Base-by-base conservation (phyloP, 64 coral and sea anemone species). In the Trachythela sp. region DNA sequence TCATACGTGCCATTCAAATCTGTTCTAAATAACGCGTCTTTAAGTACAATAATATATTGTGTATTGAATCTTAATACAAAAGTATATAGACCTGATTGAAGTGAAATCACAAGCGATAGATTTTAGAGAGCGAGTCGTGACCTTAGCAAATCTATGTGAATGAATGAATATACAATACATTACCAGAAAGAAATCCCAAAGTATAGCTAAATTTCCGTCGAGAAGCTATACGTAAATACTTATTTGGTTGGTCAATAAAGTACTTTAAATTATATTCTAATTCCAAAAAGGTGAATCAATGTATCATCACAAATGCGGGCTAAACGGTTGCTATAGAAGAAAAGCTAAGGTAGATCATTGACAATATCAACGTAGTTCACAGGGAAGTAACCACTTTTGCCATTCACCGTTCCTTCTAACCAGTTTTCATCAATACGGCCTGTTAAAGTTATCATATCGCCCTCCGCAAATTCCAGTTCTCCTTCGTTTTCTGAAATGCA, bases 391-490 rank as follows among this genome's bases (percentile, higher is more conserved):
- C 96, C 96, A 34, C 70, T 87, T 35, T 88, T 91, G 33, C 96
- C 96, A 80, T 99, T 86, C 1, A 94, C 0, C 3, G 93, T 91
- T 40, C 96, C 96, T 40, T 90, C 89, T 7, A 99, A 42, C 96
- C 96, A 99, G 34, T 99, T 99, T 34, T 99, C 96, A 18, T 99
- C 96, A 59, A 99, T 93, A 31, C 87, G 87, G 22, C 88, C 93
- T 0, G 91, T 92, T 36, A 99, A 87, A 32, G 84, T 92, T 42
- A 99, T 93, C 18, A 90, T 85, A 43, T 99, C 93, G 0, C 96
- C 96, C 77, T 99, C 96, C 48, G 20, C 54, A 64, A 99, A 99
- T 71, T 90, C 96, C 83, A 99, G 96, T 58, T 99, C 96, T 37
- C 89, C 86, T 20, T 94, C 93, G 84, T 99, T 99, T 91, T 99